phyloP scores from a whole-genome alignment of 1,140 invertebrate genomes.

The Heliconius himera region DNA sequence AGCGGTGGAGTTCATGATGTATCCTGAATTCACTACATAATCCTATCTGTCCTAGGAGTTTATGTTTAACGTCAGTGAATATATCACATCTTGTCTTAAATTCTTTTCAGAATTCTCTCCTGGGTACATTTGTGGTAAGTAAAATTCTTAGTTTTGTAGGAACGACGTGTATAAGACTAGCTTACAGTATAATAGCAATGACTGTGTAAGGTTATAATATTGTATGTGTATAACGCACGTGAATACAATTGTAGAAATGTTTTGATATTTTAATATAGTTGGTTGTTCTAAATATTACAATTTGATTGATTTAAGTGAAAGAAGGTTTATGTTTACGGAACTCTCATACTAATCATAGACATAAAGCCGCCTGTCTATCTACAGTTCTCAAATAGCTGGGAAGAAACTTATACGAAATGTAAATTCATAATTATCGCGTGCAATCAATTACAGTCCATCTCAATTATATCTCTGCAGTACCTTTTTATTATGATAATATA shows the following conservation, averaged over 20 bases:
- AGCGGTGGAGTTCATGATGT: slow-evolving; percentile 28
- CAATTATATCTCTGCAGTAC: no score
- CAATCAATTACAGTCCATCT: not conserved
- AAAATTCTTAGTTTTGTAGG: not conserved
- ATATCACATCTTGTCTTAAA: no score
- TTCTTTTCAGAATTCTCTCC: not conserved
- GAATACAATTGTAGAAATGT: not conserved
- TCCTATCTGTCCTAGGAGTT: slow-evolving; percentile 11
- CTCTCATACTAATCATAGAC: no score
- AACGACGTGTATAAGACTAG: not conserved
- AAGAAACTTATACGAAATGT: no score
- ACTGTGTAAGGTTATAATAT: not conserved
- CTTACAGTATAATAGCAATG: not conserved
- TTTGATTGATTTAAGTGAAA: no score
- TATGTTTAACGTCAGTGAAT: not conserved
- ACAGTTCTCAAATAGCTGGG: no score
- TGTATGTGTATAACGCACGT: not conserved
- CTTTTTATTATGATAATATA: no score
- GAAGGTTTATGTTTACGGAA: no score
- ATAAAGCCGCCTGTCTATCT: no score
- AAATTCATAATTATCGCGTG: not conserved
- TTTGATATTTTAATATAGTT: no score
- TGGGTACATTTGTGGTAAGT: not conserved
- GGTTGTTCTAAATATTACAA: no score
- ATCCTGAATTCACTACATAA: slow-evolving; percentile 20